phyloP scores from a whole-genome alignment of 2,888 invertebrate genomes.

The Ectemnius cavifrons region DNA sequence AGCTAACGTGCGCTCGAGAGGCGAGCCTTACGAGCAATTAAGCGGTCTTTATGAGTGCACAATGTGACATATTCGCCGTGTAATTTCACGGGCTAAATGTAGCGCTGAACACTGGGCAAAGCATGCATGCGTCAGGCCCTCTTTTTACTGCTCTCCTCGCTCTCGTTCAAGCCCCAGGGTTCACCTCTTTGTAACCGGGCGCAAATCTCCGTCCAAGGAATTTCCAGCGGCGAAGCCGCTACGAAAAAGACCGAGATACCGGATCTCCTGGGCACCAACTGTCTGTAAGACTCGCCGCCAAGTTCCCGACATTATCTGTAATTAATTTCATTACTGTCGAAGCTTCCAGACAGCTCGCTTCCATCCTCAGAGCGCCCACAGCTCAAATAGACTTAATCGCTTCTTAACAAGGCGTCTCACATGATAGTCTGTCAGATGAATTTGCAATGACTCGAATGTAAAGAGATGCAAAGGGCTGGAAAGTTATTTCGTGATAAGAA shows the following conservation, averaged over 20 bases:
- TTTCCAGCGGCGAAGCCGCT: slow-evolving; percentile 6
- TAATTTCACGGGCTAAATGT: slow-evolving; percentile 41
- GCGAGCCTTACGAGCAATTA: slow-evolving; percentile 52
- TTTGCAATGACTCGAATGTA: no score
- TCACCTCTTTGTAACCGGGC: slow-evolving; percentile 24
- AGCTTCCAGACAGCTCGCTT: no score
- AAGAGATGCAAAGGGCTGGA: no score
- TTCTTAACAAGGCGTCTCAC: no score
- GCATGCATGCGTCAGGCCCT: slow-evolving; percentile 21
- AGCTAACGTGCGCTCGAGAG: slow-evolving; percentile 23
- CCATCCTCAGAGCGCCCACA: no score
- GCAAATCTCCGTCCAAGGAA: slow-evolving; percentile 51
- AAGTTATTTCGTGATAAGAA: no score
- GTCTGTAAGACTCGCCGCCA: slow-evolving; percentile 5
- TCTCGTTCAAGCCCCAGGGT: neutral
- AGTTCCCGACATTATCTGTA: slow-evolving; percentile 18
- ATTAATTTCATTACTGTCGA: neutral
- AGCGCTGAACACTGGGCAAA: slow-evolving; percentile 13
- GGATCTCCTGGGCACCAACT: slow-evolving; percentile 26
- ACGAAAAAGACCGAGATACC: slow-evolving; percentile 34
- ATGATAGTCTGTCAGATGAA: no score
- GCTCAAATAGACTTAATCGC: no score
- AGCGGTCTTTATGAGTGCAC: slow-evolving; percentile 53
- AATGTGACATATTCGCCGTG: slow-evolving; percentile 48
- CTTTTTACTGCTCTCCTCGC: slow-evolving; percentile 13